Evolutionary conservation across 2,888 invertebrate species (phyloP).

Genomic region (Aricia artaxerxes): DNA sequence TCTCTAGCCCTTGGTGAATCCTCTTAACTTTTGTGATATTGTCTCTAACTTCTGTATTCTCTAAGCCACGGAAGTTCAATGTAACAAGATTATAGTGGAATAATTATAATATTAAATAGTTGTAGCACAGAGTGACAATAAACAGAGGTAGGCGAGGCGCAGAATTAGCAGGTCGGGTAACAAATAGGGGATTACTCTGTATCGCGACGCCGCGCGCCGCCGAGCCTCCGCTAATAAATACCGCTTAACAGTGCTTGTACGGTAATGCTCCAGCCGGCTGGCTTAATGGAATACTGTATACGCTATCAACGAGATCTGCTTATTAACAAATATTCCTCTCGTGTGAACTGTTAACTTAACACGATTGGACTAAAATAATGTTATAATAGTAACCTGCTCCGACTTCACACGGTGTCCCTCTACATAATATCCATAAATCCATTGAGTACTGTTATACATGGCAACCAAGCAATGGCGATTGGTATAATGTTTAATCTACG

Average conservation of each 20-base stretch:
- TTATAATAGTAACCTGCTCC: no score
- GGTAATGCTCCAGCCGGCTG: constrained; percentile 33
- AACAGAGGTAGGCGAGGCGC: constrained; percentile 37
- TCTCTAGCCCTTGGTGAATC: no score
- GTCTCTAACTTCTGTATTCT: background rate
- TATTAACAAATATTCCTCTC: background rate
- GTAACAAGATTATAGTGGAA: background rate
- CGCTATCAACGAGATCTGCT: background rate
- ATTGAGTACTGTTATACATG: no score
- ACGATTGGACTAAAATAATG: no score
- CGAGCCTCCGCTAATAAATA: constrained; percentile 41
- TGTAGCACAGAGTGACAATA: constrained; percentile 10
- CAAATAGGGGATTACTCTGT: constrained; percentile 43
- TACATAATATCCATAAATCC: no score
- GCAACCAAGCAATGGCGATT: no score
- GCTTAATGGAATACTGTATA: constrained; percentile 32
- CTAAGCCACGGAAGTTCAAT: background rate
- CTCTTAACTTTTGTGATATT: background rate
- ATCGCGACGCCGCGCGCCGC: constrained; percentile 37
- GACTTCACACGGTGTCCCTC: no score
- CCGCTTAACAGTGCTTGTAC: constrained; percentile 40
- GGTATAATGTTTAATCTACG: no score
- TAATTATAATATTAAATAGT: background rate
- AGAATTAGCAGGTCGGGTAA: constrained; percentile 42
- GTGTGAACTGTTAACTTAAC: background rate